These are phyloP conservation scores for Schmidtea mediterranea DNA, from an alignment of 1,140 invertebrate species.

Conservation along the genomic window DNA sequence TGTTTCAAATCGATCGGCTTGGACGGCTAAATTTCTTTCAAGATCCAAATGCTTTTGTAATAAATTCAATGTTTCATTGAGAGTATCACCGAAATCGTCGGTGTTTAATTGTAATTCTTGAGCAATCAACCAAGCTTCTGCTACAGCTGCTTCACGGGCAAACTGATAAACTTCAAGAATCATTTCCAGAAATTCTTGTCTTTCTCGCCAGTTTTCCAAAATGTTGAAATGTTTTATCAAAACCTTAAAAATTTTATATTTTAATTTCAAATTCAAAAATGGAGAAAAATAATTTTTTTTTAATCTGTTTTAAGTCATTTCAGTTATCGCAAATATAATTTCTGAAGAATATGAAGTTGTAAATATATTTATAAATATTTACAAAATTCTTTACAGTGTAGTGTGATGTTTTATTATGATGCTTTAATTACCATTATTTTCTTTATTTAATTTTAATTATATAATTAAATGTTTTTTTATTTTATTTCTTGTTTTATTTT, in stretches of 20 bases:
- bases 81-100: conserved; percentile 56
- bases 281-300: too few relatives aligned
- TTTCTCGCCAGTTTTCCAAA: conserved; percentile 77
- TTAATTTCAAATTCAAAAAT: too few relatives aligned
- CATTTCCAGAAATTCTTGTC: conserved; percentile 81
- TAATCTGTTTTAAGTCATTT: too few relatives aligned
- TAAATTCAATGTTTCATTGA: conserved; percentile 82
- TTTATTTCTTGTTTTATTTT: too few relatives aligned
- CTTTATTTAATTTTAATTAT: too few relatives aligned
- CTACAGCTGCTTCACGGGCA: conserved; percentile 87
- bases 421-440: too few relatives aligned
- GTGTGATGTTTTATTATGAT: too few relatives aligned
- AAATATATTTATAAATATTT: too few relatives aligned
- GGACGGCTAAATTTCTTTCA: conserved; percentile 87
- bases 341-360: too few relatives aligned
- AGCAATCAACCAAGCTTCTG: conserved; percentile 89
- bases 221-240: conserved; percentile 59
- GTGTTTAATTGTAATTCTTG: conserved; percentile 94
- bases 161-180: conserved; percentile 98
- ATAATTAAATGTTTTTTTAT: too few relatives aligned
- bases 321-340: too few relatives aligned
- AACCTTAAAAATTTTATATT: not conserved
- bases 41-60: conserved; percentile 99
- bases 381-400: too few relatives aligned
- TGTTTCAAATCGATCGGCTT: conserved; percentile 91